Evolutionary conservation across 2,113 vertebrate genomes (phyloP).

Genomic region (Lepus americanus): DNA sequence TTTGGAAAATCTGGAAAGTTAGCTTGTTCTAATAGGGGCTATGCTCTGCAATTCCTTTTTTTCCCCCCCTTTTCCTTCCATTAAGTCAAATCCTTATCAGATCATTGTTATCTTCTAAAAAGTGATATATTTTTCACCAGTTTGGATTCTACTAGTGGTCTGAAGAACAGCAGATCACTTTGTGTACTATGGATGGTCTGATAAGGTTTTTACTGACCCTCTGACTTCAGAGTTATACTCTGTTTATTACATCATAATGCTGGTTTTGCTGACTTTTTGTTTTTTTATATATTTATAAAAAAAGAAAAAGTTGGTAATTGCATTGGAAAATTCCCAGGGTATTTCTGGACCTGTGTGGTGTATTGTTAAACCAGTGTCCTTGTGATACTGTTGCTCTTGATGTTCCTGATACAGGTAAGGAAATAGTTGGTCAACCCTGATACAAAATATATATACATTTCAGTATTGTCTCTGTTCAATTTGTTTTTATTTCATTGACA

Average conservation of each 20-base stretch:
- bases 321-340: slow-evolving; percentile 87
- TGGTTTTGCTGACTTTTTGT: slow-evolving; percentile 89
- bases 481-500: slow-evolving; percentile 90
- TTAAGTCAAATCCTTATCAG: slow-evolving; percentile 90
- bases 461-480: slow-evolving; percentile 89
- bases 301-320: slow-evolving; percentile 86
- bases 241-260: slow-evolving; percentile 87
- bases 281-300: slow-evolving; percentile 83
- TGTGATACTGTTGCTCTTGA: slow-evolving; percentile 88
- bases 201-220: slow-evolving; percentile 89
- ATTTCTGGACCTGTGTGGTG: slow-evolving; percentile 88
- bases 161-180: slow-evolving; percentile 83
- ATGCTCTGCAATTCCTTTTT: slow-evolving; percentile 90
- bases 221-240: slow-evolving; percentile 86
- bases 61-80: slow-evolving; percentile 65
- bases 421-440: slow-evolving; percentile 87
- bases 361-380: slow-evolving; percentile 88
- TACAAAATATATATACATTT: slow-evolving; percentile 83
- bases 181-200: slow-evolving; percentile 86
- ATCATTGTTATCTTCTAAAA: slow-evolving; percentile 86
- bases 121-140: slow-evolving; percentile 81
- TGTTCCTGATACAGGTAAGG: slow-evolving; percentile 93
- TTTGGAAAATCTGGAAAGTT: slow-evolving; percentile 90
- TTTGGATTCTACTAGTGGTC: slow-evolving; percentile 84
- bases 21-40: slow-evolving; percentile 93